A percentile compares a stretch with the other conserved stretches of the same genome.
phyloP scores from a whole-genome alignment of 2,113 vertebrate species.

The Ranitomeya variabilis region DNA sequence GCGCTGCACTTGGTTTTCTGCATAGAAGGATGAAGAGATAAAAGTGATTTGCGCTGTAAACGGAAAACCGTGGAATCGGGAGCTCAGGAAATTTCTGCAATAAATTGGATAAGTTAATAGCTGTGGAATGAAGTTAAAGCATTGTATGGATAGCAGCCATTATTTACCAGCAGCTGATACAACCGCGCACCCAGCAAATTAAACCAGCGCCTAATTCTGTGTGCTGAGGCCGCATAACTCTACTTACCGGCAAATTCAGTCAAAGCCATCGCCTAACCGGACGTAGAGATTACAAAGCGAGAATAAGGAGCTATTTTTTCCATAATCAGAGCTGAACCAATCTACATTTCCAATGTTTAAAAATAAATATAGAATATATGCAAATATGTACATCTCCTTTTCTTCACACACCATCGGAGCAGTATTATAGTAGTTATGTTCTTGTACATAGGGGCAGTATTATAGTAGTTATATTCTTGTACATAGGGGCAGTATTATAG shows the following conservation, averaged over 20 bases:
- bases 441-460: not conserved
- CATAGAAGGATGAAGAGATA: not conserved
- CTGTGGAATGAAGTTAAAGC: conserved; percentile 21
- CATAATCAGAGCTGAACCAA: not conserved
- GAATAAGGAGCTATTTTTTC: not conserved
- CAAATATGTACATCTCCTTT: too few species aligned
- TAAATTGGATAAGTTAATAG: conserved; percentile 31
- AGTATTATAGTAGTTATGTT: conserved; percentile 1
- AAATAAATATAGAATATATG: not conserved
- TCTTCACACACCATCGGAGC: not conserved
- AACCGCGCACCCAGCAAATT: conserved; percentile 10
- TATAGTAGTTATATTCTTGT: not conserved
- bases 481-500: not conserved
- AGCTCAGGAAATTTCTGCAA: not conserved
- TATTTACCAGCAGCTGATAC: conserved; percentile 15
- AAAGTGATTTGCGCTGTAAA: conserved; percentile 27
- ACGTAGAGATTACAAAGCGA: not conserved
- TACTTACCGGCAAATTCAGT: not conserved
- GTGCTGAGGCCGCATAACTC: not conserved
- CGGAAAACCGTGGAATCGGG: not conserved
- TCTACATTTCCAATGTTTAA: not conserved
- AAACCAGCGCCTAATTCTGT: not conserved
- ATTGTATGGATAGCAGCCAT: not conserved
- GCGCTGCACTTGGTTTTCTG: not conserved
- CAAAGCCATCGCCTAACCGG: not conserved